phyloP scores from a whole-genome alignment of 2,797 vertebrate genomes.

The Argentina silus region DNA sequence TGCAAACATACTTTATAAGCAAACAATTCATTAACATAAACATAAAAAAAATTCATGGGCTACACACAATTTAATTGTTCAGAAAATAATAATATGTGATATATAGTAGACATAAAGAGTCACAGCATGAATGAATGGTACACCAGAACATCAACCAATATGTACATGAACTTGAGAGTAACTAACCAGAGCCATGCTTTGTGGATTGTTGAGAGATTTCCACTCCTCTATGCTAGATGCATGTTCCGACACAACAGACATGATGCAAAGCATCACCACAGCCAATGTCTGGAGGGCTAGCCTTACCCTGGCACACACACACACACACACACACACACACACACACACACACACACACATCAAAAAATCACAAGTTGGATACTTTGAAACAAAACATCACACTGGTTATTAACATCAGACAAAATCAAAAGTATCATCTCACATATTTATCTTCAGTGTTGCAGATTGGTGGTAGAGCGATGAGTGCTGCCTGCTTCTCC shows the following conservation, averaged over 20 bases:
- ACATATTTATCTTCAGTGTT: background rate
- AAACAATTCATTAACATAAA: background rate
- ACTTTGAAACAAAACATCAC: background rate
- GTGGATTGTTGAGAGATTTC: constrained; percentile 61
- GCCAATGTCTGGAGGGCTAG: constrained; percentile 27
- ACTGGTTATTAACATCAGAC: background rate
- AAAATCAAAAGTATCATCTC: background rate
- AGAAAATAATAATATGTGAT: too few relatives aligned
- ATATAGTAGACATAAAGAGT: background rate
- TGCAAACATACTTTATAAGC: background rate
- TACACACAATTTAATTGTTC: too few relatives aligned
- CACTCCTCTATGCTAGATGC: constrained; percentile 50
- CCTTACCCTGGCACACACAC: constrained; percentile 52
- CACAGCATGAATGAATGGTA: too few relatives aligned
- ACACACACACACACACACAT: constrained; percentile 1
- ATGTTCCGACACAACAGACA: constrained; percentile 36
- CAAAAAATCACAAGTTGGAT: constrained; percentile 4
- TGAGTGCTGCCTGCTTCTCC: too few relatives aligned
- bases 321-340: too few relatives aligned
- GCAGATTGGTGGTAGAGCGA: too few relatives aligned
- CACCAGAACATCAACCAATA: too few relatives aligned
- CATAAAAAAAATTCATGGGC: background rate
- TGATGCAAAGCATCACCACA: constrained; percentile 33
- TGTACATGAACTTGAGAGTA: too few relatives aligned
- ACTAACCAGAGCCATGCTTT: constrained; percentile 61